Conservation (phyloP, 2,797 vertebrate genomes). For the Pseudopleuronectes americanus region DNA sequence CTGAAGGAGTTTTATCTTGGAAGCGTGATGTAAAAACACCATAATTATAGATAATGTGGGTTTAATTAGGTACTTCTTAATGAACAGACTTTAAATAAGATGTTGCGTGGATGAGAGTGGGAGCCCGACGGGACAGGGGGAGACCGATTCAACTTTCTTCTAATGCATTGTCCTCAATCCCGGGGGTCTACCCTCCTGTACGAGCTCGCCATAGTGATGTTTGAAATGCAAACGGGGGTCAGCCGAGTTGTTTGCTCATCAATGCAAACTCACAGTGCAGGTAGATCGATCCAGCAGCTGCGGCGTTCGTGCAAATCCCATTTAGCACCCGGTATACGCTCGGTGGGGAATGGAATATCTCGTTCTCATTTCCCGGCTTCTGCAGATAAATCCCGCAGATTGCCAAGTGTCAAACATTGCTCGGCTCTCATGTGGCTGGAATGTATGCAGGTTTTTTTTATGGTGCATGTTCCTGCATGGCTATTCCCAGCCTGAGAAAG, state of each 20-base stretch:
- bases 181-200: conserved; percentile 7
- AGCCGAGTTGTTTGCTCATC: conserved; percentile 48
- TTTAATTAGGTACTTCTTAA: conserved; percentile 79
- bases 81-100: conserved; percentile 75
- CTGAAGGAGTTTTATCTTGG: conserved; percentile 71
- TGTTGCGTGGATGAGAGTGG: conserved; percentile 46
- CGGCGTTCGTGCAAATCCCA: conserved; percentile 7
- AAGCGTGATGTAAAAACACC: conserved; percentile 73
- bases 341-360: conserved; percentile 22
- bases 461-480: conserved; percentile 1
- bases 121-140: conserved; percentile 16
- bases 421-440: not conserved
- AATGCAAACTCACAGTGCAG: conserved; percentile 40
- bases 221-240: conserved; percentile 41
- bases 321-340: conserved; percentile 34
- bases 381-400: conserved; percentile 21
- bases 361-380: conserved; percentile 7
- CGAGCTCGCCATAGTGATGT: conserved; percentile 19
- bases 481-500: not conserved
- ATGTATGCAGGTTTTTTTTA: conserved; percentile 6
- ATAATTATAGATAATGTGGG: conserved; percentile 82
- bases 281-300: conserved; percentile 42
- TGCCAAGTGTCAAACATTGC: not conserved
- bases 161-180: conserved; percentile 37
- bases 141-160: conserved; percentile 37